Evolutionary conservation across 2,888 invertebrate genomes (phyloP).

Genomic region (Deilephila porcellus): DNA sequence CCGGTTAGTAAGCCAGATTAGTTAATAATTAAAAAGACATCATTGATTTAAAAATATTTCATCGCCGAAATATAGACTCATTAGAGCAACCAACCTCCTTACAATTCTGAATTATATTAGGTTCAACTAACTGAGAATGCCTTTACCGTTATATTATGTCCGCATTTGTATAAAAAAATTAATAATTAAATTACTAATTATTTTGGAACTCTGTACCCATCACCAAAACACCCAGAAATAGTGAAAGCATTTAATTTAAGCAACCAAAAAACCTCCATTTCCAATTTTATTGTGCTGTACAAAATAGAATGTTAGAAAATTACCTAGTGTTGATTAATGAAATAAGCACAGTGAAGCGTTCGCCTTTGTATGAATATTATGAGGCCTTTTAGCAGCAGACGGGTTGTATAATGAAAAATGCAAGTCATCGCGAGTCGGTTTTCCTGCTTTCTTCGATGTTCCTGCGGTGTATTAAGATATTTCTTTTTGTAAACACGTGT

Average conservation of each 20-base stretch:
- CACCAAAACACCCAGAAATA: background rate
- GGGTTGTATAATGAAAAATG: constrained; percentile 51
- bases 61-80: too few relatives aligned
- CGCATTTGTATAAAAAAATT: too few relatives aligned
- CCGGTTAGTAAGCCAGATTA: constrained; percentile 28
- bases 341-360: constrained; percentile 49
- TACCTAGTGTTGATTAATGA: constrained; percentile 54
- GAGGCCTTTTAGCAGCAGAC: constrained; percentile 58
- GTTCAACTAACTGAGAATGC: too few relatives aligned
- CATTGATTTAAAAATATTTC: too few relatives aligned
- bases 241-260: background rate
- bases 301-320: constrained; percentile 47
- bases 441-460: constrained; percentile 43
- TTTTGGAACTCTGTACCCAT: background rate
- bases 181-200: too few relatives aligned
- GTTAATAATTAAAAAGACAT: constrained; percentile 4
- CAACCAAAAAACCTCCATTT: background rate
- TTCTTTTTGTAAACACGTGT: constrained; percentile 30
- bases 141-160: too few relatives aligned
- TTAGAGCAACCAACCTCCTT: too few relatives aligned
- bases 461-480: constrained; percentile 48
- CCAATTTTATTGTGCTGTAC: background rate
- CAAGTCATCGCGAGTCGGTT: constrained; percentile 51
- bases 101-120: too few relatives aligned
- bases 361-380: constrained; percentile 49